A percentile compares a stretch with the other conserved stretches of the same genome.
phyloP scores from a whole-genome alignment of 2,797 vertebrate species.

The Lithobates sylvaticus region DNA sequence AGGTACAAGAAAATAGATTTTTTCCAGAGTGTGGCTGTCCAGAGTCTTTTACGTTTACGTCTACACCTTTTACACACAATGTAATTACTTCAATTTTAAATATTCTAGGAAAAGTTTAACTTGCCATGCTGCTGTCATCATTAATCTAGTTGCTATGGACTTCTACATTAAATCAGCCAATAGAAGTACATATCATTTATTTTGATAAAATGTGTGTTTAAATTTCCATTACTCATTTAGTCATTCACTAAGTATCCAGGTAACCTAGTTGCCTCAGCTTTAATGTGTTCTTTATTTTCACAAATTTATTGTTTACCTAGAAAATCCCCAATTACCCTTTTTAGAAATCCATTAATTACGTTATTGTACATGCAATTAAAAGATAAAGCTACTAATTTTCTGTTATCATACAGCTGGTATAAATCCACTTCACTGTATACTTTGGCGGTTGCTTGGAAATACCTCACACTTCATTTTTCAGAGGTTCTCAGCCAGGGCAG shows the following conservation, averaged over 20 bases:
- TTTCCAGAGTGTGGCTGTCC: too few species aligned
- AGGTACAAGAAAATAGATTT: too few species aligned
- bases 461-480: too few species aligned
- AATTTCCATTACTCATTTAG: neutral
- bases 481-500: too few species aligned
- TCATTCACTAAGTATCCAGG: conserved; percentile 14
- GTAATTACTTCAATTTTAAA: neutral
- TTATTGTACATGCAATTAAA: conserved; percentile 3
- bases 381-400: conserved; percentile 11
- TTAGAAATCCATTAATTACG: conserved; percentile 37
- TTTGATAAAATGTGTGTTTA: neutral
- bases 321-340: conserved; percentile 25
- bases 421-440: neutral
- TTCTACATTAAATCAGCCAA: neutral
- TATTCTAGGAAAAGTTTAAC: neutral
- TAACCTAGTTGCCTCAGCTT: conserved; percentile 21
- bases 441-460: neutral
- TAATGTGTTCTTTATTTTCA: conserved; percentile 10
- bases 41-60: too few species aligned
- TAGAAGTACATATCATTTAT: neutral
- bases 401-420: neutral
- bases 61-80: too few species aligned
- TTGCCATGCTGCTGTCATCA: neutral
- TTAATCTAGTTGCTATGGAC: neutral
- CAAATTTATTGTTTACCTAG: conserved; percentile 7